Evolutionary conservation across 2,797 vertebrate species (phyloP).

Genomic region (Otolemur crassicaudatus): DNA sequence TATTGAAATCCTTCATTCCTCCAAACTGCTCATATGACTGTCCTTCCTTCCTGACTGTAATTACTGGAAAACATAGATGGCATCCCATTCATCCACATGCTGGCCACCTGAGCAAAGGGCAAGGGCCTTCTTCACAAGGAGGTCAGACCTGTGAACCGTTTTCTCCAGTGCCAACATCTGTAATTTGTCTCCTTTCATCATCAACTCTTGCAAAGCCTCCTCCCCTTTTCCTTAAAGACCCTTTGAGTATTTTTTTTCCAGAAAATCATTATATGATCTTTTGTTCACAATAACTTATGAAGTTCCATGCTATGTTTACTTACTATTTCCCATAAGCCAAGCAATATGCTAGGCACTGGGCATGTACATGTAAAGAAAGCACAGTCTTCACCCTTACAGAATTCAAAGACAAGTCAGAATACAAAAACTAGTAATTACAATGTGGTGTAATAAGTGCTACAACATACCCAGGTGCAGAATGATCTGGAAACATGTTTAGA

Average conservation of each 20-base stretch:
- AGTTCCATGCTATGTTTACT: not conserved
- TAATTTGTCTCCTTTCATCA: not conserved
- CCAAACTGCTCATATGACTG: not conserved
- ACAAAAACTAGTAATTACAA: not conserved
- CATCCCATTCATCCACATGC: not conserved
- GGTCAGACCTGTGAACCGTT: not conserved
- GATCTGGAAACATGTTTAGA: not conserved
- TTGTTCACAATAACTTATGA: not conserved
- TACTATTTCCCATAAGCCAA: not conserved
- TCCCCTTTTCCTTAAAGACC: not conserved
- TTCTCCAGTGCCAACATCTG: not conserved
- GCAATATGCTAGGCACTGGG: not conserved
- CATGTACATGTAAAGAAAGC: not conserved
- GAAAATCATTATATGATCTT: not conserved
- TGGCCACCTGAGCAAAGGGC: not conserved
- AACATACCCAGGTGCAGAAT: not conserved
- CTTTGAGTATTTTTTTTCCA: not conserved
- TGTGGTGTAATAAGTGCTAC: not conserved
- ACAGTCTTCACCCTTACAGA: not conserved
- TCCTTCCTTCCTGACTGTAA: not conserved
- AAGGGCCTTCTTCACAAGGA: not conserved
- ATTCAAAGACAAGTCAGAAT: conserved; percentile 14
- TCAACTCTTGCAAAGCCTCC: not conserved
- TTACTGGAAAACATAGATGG: not conserved
- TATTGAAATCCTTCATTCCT: not conserved